Evolutionary conservation across 37 sponge, comb jelly and placozoan species (phyloP), one percentile per base, ranked within the genome.

Genomic region (Haliclona indistincta): DNA sequence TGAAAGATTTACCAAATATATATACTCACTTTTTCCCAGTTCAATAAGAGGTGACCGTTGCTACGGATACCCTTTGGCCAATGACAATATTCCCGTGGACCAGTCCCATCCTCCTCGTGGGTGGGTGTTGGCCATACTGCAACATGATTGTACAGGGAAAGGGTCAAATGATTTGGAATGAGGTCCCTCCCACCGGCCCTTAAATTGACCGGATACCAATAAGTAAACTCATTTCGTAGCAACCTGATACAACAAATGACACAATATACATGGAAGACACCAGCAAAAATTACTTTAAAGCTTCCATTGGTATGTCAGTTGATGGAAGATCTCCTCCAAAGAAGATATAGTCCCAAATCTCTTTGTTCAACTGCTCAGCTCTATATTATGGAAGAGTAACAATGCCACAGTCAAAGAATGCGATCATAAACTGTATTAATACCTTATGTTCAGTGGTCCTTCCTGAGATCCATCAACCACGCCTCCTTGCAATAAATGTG

Each of bases 401-500:
- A 15, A 47, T 17, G n/a, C n/a, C n/a, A n/a, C n/a, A n/a, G n/a
- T n/a, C n/a, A n/a, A n/a, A n/a, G n/a, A n/a, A n/a, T n/a, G n/a
- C n/a, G n/a, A n/a, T n/a, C n/a, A n/a, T n/a, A n/a, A n/a, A n/a
- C n/a, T n/a, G n/a, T n/a, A n/a, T n/a, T n/a, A n/a, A 54, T 56
- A 95, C 97, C 75, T 89, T 38, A 99, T 95, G 22, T 69, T 74
- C 3, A 93, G 89, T 13, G 89, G 75, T 0, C 96, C 96, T 22
- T 79, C 66, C 5, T 56, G 26, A 7, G 89, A 84, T 2, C 99
- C 99, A 81, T 94, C 61, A 65, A 95, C 79, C 70, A 85, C 86
- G 45, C 86, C 94, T 28, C 96, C 94, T 43, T 99, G 99, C 25
- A 99, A 82, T 19, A 95, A 82, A 70, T 99, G 83, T 60, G 84